These are phyloP conservation scores for Crambe crambe DNA, from an alignment of 37 sponge, comb jelly and placozoan genomes.

Conservation along the genomic window DNA sequence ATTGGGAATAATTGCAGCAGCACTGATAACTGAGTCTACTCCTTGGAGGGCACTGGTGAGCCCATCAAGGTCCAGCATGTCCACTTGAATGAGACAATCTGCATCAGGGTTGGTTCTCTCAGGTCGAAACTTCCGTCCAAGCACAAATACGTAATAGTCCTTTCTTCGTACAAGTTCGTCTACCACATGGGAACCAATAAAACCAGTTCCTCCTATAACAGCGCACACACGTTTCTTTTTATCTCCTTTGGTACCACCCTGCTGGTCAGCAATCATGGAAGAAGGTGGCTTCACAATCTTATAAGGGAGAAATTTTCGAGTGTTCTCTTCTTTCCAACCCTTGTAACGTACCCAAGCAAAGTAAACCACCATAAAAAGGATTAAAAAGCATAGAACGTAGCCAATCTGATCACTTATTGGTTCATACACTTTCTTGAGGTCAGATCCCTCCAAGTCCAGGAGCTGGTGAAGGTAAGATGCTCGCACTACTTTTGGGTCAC, in stretches of 20 bases:
- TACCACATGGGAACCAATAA: constrained; percentile 71
- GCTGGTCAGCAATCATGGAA: constrained; percentile 17
- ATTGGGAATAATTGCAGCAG: constrained; percentile 53
- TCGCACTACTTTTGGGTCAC: constrained; percentile 52
- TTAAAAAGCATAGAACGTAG: constrained; percentile 33
- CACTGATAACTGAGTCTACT: constrained; percentile 67
- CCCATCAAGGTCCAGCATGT: constrained; percentile 65
- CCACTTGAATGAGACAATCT: constrained; percentile 69
- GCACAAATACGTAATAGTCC: constrained; percentile 59
- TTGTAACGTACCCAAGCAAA: constrained; percentile 4
- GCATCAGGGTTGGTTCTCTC: constrained; percentile 52
- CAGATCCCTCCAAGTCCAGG: constrained; percentile 64
- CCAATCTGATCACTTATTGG: constrained; percentile 52
- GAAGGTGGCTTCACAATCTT: constrained; percentile 57
- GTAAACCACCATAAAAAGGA: constrained; percentile 14
- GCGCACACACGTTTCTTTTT: constrained; percentile 61
- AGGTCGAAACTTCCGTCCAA: constrained; percentile 54
- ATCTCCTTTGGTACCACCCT: not conserved
- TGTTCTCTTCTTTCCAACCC: not conserved
- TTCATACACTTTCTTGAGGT: constrained; percentile 58
- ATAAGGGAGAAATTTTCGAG: constrained; percentile 26
- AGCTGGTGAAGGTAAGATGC: constrained; percentile 46
- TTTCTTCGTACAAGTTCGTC: constrained; percentile 45
- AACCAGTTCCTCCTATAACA: constrained; percentile 73
- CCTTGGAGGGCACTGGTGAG: constrained; percentile 56